Evolutionary conservation across 1,140 invertebrate genomes (phyloP).

Genomic region (Episyrphus balteatus): DNA sequence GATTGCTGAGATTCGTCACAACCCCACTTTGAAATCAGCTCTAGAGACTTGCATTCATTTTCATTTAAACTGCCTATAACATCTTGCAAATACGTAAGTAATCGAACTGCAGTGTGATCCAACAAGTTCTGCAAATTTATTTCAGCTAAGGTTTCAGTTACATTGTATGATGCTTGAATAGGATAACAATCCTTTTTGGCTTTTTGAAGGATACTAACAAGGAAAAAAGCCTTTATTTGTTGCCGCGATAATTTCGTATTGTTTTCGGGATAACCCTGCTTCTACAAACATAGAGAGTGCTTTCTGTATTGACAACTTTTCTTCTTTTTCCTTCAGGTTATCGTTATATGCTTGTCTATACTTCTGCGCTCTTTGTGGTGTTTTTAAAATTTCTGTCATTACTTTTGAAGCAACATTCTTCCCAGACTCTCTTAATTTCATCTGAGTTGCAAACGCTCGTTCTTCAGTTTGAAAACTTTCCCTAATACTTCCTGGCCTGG

Average conservation of each 20-base stretch:
- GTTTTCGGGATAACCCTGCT: conserved; percentile 2
- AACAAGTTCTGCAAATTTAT: conserved; percentile 2
- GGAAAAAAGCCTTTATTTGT: conserved; percentile 2
- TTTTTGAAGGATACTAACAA: not conserved
- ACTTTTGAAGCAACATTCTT: not conserved
- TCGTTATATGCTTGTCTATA: not conserved
- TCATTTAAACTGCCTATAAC: not conserved
- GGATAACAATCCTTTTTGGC: conserved; percentile 4
- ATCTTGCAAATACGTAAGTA: not conserved
- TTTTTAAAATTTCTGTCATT: not conserved
- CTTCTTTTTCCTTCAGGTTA: not conserved
- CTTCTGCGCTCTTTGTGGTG: not conserved
- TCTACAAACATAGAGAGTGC: conserved; percentile 6
- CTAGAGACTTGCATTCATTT: not conserved
- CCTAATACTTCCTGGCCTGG: too few species aligned
- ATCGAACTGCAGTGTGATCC: conserved; percentile 1
- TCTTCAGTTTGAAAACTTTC: too few species aligned
- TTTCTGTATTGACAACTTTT: not conserved
- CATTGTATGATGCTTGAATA: not conserved
- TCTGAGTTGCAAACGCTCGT: too few species aligned
- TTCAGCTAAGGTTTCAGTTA: conserved; percentile 4
- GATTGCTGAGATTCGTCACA: conserved; percentile 10
- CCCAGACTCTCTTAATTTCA: too few species aligned
- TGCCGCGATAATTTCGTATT: conserved; percentile 3
- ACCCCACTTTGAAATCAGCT: conserved; percentile 2